Conservation (phyloP, 2,113 vertebrate genomes). For the Puntigrus tetrazona region DNA sequence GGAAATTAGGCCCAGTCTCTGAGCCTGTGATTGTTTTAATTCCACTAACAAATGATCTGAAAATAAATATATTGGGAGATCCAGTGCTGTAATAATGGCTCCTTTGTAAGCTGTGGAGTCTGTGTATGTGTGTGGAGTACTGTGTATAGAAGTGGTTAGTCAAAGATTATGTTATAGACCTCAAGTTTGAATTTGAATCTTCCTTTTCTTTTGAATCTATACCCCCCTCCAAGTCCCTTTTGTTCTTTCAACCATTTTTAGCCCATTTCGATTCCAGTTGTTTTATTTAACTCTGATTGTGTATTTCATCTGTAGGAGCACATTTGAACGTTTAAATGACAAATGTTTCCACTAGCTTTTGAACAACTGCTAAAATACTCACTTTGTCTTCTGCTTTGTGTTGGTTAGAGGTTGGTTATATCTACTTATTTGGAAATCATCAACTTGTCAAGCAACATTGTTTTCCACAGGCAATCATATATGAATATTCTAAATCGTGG, state of each 20-base stretch:
- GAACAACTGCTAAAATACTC: not conserved
- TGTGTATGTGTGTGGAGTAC: constrained; percentile 11
- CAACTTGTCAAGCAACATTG: not conserved
- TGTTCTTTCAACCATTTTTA: not conserved
- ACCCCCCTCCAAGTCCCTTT: not conserved
- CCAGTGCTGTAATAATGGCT: constrained; percentile 54
- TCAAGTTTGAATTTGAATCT: not conserved
- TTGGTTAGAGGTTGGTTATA: constrained; percentile 6
- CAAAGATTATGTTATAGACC: constrained; percentile 3
- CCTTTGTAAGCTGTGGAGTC: constrained; percentile 47
- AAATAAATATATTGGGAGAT: constrained; percentile 58
- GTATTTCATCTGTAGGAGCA: not conserved
- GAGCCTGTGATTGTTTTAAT: constrained; percentile 58
- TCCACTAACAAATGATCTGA: constrained; percentile 57
- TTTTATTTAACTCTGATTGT: not conserved
- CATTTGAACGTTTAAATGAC: not conserved
- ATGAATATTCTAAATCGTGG: not conserved
- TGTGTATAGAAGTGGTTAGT: constrained; percentile 15
- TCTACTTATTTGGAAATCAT: not conserved
- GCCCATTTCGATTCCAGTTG: not conserved
- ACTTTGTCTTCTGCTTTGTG: not conserved
- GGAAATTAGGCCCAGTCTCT: constrained; percentile 57
- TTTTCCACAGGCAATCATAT: not conserved
- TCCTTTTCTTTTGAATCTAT: not conserved
- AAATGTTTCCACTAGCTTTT: not conserved